Percentiles rank a stretch among this genome's conserved stretches.
Evolutionary conservation across 2,888 invertebrate species (phyloP).

Genomic region (Apotomis turbidana): DNA sequence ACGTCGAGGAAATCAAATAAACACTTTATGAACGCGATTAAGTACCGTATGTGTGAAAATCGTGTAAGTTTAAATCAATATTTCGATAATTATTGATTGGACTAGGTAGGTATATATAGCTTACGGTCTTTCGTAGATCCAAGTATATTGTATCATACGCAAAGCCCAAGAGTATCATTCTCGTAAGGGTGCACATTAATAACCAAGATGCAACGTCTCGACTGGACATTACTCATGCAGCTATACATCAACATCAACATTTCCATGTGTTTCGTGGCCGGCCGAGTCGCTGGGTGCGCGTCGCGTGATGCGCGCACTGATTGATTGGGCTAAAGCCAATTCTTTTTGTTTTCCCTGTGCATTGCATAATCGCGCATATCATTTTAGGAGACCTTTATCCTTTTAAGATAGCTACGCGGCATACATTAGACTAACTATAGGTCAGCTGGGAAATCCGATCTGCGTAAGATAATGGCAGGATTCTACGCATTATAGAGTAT

Average conservation of each 20-base stretch:
- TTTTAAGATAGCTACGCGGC: conserved; percentile 24
- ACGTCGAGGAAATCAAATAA: too few relatives aligned
- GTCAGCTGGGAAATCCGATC: conserved; percentile 4
- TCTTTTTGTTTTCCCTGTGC: conserved; percentile 18
- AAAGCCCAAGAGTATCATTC: too few relatives aligned
- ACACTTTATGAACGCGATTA: too few relatives aligned
- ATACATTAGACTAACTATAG: conserved; percentile 26
- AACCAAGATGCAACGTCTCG: neutral
- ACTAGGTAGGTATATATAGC: too few relatives aligned
- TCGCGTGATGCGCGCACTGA: conserved; percentile 6
- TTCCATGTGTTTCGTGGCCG: neutral
- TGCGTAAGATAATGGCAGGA: neutral
- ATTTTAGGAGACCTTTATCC: conserved; percentile 29
- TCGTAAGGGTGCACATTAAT: neutral
- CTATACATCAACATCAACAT: neutral
- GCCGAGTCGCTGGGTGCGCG: neutral
- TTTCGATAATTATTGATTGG: too few relatives aligned
- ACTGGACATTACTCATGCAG: neutral
- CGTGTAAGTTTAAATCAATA: too few relatives aligned
- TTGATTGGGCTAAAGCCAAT: conserved; percentile 33
- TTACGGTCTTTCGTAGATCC: too few relatives aligned
- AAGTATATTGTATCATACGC: too few relatives aligned
- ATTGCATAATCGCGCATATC: conserved; percentile 18
- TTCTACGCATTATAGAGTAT: neutral
- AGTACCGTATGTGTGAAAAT: too few relatives aligned